phyloP scores from a whole-genome alignment of 2,113 vertebrate species.

The Penelope pileata region DNA sequence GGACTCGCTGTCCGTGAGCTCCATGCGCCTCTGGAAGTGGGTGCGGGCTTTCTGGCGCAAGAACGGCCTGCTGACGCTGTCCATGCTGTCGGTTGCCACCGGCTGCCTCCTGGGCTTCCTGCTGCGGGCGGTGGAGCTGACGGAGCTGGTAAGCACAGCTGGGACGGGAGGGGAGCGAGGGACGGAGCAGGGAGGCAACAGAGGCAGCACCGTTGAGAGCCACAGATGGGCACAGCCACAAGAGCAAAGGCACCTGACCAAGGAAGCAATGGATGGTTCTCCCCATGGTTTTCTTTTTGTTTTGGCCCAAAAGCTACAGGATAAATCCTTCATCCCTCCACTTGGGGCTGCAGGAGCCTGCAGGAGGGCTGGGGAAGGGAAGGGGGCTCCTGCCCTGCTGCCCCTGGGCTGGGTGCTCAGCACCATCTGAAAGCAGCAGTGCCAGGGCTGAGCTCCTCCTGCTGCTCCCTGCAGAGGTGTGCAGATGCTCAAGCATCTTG shows the following conservation, averaged over 20 bases:
- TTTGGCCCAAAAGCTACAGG: not conserved
- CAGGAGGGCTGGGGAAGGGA: not conserved
- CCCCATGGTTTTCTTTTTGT: not conserved
- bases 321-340: not conserved
- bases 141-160: conserved; percentile 86
- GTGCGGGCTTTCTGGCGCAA: conserved; percentile 58
- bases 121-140: conserved; percentile 81
- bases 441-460: accelerated
- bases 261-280: not conserved
- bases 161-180: accelerated
- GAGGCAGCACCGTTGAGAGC: too few relatives aligned
- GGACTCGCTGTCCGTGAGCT: not conserved
- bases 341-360: not conserved
- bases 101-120: conserved; percentile 86
- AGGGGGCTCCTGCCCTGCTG: not conserved
- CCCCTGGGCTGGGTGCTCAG: not conserved
- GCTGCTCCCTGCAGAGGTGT: too few relatives aligned
- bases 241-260: not conserved
- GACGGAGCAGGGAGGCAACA: too few relatives aligned
- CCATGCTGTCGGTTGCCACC: conserved; percentile 79
- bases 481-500: not conserved
- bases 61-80: conserved; percentile 85
- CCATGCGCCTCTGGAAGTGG: not conserved
- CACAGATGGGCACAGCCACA: not conserved
- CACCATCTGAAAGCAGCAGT: not conserved